Evolutionary conservation across 2,797 vertebrate species (phyloP), one percentile per base, ranked within the genome.

Genomic region (Gambelia wislizenii): DNA sequence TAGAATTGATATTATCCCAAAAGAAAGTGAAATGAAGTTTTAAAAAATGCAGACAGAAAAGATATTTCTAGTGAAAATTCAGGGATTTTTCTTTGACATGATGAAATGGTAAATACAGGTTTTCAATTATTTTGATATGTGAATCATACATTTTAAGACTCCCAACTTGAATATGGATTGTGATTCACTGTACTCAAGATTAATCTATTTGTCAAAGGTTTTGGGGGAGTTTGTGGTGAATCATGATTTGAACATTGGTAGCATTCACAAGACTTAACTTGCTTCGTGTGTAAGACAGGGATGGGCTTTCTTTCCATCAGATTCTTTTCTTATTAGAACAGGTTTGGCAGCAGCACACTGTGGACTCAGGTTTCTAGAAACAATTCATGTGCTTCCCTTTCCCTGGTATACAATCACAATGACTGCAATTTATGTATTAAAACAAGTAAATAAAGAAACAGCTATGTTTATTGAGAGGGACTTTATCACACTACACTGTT

Each of bases 11-110:
- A 69, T 10, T 64, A 67, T 1, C 44, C 74, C 27, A 83, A 81
- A 90, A 61, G 33, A 74, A 25, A 79, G 12, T 70, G 56, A 39
- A 42, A 36, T 54, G 30, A 80, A 67, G 30, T 36, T 9, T 18
- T 10, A 84, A 33, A 72, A n/a, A 36, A 20, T 52, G 86, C 78
- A 90, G 84, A 69, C 39, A 30, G 47, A 77, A 89, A 88, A 82
- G 92, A 89, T 89, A 83, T 54, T 90, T 91, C 92, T 14, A 0
- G 56, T 83, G 86, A 89, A 87, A 89, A 89, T 87, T 77, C 82
- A 91, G 89, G 78, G n/a, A 86, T 92, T 33, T 78, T 47, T n/a
- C 25, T 89, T 70, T 85, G 52, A 80, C 49, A 47, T 36, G 49
- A 10, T 84, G 39, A 85, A 84, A 78, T 79, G 18, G 44, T 72